Base-by-base conservation (phyloP, 2,797 vertebrate genomes). In the Enoplosus armatus region DNA sequence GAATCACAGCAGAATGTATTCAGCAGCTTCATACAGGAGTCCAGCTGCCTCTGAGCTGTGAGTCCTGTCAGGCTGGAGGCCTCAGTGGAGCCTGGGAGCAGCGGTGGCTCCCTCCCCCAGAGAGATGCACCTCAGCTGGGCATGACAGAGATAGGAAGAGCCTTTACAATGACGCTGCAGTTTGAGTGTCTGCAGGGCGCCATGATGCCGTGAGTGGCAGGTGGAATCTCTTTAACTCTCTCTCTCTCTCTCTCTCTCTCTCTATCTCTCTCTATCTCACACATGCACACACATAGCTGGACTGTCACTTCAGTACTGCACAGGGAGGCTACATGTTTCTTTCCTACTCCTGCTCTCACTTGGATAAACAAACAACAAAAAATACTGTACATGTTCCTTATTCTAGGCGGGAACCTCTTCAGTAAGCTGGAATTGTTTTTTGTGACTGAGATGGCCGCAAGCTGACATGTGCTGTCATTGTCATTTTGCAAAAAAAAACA, bases 161-260 rank as follows among this genome's bases (percentile, higher is more conserved):
- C 24, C 54, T 61, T 11, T 0, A 31, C 58, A 50, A 24, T 75
- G 78, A 77, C 66, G 4, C 55, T 73, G 83, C 83, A 85, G 64
- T 66, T 73, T 87, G 78, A 87, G 58, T 2, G 63, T 62, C 71
- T 65, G 69, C 77, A 33, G 70, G 79, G 22, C 47, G 51, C 80
- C 80, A 61, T 64, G 78, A 77, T 66, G 71, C 74, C 29, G 43
- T 14, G 77, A 78, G 68, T 51, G 83, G 67, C 85, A 85, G 82
- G 84, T 85, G 78, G 66, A 79, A 71, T 56, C 54, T 60, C 67
- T 79, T 45, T 43, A 61, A 62, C 26, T 31, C 26, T n/a, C 31
- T 58, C 47, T 12, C 43, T 24, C 48, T 26, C 31, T 24, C 20
- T 6, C n/a, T 1, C 50, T 1, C 62, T 1, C 61, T 1, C 20